phyloP scores from a whole-genome alignment of 2,888 invertebrate species.

The Apodemia mormo region DNA sequence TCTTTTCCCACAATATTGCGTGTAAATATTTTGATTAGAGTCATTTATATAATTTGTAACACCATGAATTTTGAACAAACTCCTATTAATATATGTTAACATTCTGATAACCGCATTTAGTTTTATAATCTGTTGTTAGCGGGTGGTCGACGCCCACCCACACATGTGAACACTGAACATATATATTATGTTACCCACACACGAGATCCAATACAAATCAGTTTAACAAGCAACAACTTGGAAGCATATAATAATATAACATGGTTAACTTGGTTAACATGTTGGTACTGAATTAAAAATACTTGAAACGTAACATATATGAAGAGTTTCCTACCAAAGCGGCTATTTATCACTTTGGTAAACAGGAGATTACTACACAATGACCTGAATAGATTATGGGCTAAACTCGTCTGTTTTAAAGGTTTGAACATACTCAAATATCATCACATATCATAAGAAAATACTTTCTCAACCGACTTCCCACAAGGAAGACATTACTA shows the following conservation, averaged over 20 bases:
- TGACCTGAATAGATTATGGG: too few relatives aligned
- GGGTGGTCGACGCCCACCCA: slow-evolving; percentile 75
- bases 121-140: slow-evolving; percentile 66
- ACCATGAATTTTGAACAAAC: slow-evolving; percentile 55
- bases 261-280: too few relatives aligned
- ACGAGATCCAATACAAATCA: not conserved
- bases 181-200: not conserved
- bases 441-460: too few relatives aligned
- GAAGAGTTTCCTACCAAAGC: too few relatives aligned
- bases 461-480: too few relatives aligned
- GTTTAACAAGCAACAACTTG: not conserved
- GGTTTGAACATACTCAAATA: too few relatives aligned
- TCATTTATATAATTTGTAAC: not conserved
- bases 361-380: too few relatives aligned
- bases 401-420: too few relatives aligned
- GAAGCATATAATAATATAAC: not conserved
- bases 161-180: slow-evolving; percentile 64
- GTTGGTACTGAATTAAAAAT: not conserved
- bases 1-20: too few relatives aligned
- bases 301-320: not conserved
- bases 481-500: too few relatives aligned
- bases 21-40: too few relatives aligned
- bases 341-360: too few relatives aligned
- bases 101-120: slow-evolving; percentile 64
- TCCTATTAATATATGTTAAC: slow-evolving; percentile 70